Conservation (phyloP, 2,888 invertebrate species). For the Stenoptilia bipunctidactyla region DNA sequence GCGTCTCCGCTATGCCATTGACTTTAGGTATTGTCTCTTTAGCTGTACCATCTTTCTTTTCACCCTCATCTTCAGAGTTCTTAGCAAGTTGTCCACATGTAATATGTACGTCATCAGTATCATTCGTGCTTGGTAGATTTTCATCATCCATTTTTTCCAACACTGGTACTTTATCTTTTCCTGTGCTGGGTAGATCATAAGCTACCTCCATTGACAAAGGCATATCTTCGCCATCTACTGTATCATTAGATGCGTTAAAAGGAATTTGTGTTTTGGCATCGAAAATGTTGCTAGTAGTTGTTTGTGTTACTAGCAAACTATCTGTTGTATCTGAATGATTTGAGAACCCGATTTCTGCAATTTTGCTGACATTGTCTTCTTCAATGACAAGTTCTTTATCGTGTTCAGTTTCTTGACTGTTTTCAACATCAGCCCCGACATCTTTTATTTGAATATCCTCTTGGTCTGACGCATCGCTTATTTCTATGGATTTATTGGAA, state of each 20-base stretch:
- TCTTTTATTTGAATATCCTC: slow-evolving; percentile 13
- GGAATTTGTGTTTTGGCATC: slow-evolving; percentile 40
- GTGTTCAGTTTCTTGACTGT: not conserved
- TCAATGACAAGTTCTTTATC: slow-evolving; percentile 1
- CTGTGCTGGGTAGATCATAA: slow-evolving; percentile 35
- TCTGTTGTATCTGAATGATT: not conserved
- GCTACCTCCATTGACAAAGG: slow-evolving; percentile 39
- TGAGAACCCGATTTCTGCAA: not conserved
- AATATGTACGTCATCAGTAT: slow-evolving; percentile 53
- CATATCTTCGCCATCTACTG: slow-evolving; percentile 28
- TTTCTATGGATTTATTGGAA: slow-evolving; percentile 33
- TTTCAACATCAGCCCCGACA: slow-evolving; percentile 4
- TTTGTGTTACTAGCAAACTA: slow-evolving; percentile 2
- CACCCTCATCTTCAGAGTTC: slow-evolving; percentile 32
- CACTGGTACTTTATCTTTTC: slow-evolving; percentile 25
- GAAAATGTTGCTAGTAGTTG: slow-evolving; percentile 21
- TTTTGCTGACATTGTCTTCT: slow-evolving; percentile 2
- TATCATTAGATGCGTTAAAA: slow-evolving; percentile 25
- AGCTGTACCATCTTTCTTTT: slow-evolving; percentile 17
- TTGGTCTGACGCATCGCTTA: slow-evolving; percentile 31
- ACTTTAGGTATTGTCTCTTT: slow-evolving; percentile 19
- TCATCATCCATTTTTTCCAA: slow-evolving; percentile 46
- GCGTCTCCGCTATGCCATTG: slow-evolving; percentile 26
- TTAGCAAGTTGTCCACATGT: slow-evolving; percentile 45
- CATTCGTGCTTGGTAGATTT: slow-evolving; percentile 46